Evolutionary conservation across 1,140 invertebrate species (phyloP).

Genomic region (Pseudomyrmex concolor): DNA sequence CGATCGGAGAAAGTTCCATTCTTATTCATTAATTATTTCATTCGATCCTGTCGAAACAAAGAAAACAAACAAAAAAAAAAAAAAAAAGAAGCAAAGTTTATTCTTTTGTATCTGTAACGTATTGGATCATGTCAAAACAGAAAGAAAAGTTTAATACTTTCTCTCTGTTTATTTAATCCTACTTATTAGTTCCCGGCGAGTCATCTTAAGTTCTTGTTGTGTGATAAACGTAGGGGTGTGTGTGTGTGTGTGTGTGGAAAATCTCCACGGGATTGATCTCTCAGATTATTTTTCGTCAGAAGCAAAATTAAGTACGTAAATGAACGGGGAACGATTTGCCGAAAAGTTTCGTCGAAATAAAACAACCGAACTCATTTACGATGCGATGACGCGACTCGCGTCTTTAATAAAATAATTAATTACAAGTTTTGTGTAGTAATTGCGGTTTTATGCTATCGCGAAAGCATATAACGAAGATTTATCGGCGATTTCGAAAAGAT

Average conservation of each 20-base stretch:
- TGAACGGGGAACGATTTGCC: not conserved
- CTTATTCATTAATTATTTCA: slow-evolving; percentile 18
- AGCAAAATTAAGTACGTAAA: slow-evolving; percentile 52
- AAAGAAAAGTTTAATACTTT: not conserved
- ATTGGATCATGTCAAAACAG: not conserved
- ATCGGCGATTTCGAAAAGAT: not conserved
- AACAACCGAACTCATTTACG: slow-evolving; percentile 6
- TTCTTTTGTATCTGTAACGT: too few species aligned
- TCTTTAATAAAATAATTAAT: slow-evolving; percentile 45
- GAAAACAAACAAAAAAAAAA: too few species aligned
- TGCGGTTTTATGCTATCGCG: slow-evolving; percentile 3
- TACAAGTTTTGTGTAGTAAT: slow-evolving; percentile 16
- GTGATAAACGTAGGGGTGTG: not conserved
- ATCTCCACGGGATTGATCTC: not conserved
- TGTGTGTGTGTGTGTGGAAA: not conserved
- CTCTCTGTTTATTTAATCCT: slow-evolving; percentile 21
- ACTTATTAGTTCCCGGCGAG: slow-evolving; percentile 12
- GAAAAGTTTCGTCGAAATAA: slow-evolving; percentile 28
- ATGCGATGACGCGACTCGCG: slow-evolving; percentile 23
- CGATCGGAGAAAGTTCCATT: not conserved
- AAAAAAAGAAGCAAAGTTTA: too few species aligned
- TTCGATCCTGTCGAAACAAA: slow-evolving; percentile 1
- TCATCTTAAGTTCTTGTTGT: not conserved
- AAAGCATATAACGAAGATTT: slow-evolving; percentile 20
- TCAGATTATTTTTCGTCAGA: slow-evolving; percentile 25